These are phyloP conservation scores for Scarus forsteni DNA, from an alignment of 2,797 vertebrate species.

Conservation along the genomic window DNA sequence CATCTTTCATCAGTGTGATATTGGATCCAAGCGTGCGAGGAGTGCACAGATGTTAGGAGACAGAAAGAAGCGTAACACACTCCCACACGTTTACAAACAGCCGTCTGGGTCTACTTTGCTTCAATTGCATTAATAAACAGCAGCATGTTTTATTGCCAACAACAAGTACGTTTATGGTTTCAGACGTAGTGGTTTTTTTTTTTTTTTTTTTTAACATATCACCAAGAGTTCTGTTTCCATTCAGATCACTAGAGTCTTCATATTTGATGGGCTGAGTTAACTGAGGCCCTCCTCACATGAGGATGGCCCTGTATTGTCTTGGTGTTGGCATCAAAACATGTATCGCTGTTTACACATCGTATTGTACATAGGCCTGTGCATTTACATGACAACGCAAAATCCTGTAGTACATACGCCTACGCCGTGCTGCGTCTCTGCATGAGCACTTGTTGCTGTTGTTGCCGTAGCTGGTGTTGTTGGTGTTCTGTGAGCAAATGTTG, in stretches of 20 bases:
- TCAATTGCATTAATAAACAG: not conserved
- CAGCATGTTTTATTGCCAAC: not conserved
- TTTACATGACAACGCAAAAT: too few species aligned
- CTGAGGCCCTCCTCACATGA: too few species aligned
- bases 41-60: constrained; percentile 11
- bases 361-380: too few species aligned
- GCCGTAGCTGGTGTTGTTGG: too few species aligned
- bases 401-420: too few species aligned
- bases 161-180: not conserved
- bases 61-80: not conserved
- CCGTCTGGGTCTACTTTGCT: not conserved
- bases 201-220: too few species aligned
- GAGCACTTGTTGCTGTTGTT: too few species aligned
- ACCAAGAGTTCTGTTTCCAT: not conserved
- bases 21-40: not conserved
- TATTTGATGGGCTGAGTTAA: not conserved
- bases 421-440: too few species aligned
- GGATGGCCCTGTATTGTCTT: too few species aligned
- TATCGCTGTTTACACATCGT: too few species aligned
- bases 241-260: not conserved
- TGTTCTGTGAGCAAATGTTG: too few species aligned
- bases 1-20: constrained; percentile 11
- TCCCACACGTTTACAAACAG: constrained; percentile 17
- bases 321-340: too few species aligned
- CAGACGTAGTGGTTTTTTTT: not conserved